phyloP scores from a whole-genome alignment of 2,888 invertebrate genomes.

The Tanaodytes sp. region DNA sequence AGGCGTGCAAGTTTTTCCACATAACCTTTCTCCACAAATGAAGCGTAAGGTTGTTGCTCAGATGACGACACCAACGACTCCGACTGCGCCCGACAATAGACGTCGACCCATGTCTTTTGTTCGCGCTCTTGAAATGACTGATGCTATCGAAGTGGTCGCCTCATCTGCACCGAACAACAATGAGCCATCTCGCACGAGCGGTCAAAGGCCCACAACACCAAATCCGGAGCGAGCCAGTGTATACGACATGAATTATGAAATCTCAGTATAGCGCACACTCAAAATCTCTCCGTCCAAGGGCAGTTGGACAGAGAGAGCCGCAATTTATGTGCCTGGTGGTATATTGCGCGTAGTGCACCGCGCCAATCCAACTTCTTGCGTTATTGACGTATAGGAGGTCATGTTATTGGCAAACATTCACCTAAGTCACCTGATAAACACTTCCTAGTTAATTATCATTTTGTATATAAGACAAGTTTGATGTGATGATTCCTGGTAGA shows the following conservation, averaged over 20 bases:
- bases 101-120: constrained; percentile 91
- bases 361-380: constrained; percentile 45
- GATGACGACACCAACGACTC: constrained; percentile 71
- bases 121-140: constrained; percentile 90
- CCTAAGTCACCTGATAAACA: constrained; percentile 29
- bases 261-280: constrained; percentile 85
- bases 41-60: constrained; percentile 62
- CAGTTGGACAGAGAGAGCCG: constrained; percentile 66
- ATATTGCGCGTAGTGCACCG: constrained; percentile 56
- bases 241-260: constrained; percentile 96
- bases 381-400: constrained; percentile 61
- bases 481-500: too few relatives aligned
- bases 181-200: constrained; percentile 50
- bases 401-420: too few relatives aligned
- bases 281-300: constrained; percentile 63
- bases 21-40: constrained; percentile 70
- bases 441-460: constrained; percentile 36
- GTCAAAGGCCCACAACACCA: constrained; percentile 75
- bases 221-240: constrained; percentile 90
- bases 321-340: constrained; percentile 48
- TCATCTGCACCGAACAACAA: constrained; percentile 64
- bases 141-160: constrained; percentile 86
- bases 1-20: constrained; percentile 81
- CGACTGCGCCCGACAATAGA: constrained; percentile 73
- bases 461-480: constrained; percentile 36